Percentiles rank a stretch among this genome's conserved stretches.
Evolutionary conservation across 2,888 invertebrate species (phyloP).

Genomic region (Cistogaster globosa): DNA sequence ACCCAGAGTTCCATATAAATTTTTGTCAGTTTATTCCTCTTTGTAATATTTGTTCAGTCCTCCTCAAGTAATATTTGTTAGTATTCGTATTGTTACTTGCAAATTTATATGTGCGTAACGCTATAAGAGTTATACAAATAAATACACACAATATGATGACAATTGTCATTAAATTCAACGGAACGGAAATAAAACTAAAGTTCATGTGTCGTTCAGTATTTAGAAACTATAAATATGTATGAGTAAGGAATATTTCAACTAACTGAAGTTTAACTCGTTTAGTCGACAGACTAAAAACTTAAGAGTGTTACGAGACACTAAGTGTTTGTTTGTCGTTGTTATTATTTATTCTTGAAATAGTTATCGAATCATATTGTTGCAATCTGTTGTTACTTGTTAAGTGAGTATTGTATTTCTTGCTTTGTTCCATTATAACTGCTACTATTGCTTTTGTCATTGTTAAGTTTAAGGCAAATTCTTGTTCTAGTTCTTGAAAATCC

Average conservation of each 20-base stretch:
- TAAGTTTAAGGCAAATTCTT: slow-evolving; percentile 63
- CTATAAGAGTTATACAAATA: slow-evolving; percentile 1
- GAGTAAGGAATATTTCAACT: slow-evolving; percentile 25
- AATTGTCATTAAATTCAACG: slow-evolving; percentile 69
- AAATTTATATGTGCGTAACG: not conserved
- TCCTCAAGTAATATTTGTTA: too few species aligned
- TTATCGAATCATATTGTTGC: slow-evolving; percentile 67
- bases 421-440: not conserved
- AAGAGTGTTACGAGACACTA: slow-evolving; percentile 33
- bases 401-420: slow-evolving; percentile 38
- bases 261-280: slow-evolving; percentile 22
- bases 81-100: not conserved
- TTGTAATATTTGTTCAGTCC: too few species aligned
- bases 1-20: too few species aligned
- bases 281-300: not conserved
- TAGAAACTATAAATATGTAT: slow-evolving; percentile 58
- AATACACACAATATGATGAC: slow-evolving; percentile 56
- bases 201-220: slow-evolving; percentile 41
- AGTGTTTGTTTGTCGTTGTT: slow-evolving; percentile 38
- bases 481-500: slow-evolving; percentile 45
- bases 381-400: slow-evolving; percentile 66
- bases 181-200: slow-evolving; percentile 68
- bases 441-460: slow-evolving; percentile 25
- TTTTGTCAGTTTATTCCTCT: too few species aligned
- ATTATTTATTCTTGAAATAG: slow-evolving; percentile 50